Base-by-base conservation (phyloP, 2,888 invertebrate genomes). In the Mimumesa dahlbomi region DNA sequence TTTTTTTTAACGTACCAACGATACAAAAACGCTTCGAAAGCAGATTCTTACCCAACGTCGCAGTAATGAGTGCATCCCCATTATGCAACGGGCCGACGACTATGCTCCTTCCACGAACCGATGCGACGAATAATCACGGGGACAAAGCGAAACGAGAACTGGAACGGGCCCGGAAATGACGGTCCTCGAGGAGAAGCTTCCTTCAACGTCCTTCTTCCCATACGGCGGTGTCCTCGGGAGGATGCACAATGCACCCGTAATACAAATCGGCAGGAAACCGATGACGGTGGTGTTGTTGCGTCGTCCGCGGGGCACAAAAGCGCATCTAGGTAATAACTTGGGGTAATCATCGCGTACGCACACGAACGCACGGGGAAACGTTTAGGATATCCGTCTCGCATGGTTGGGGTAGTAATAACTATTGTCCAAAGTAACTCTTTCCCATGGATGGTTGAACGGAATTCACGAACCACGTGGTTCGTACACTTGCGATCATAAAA, bases 241-340 rank as follows among this genome's bases (percentile, higher is more conserved):
- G 52, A 62, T 42, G 63, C 63, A 79, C 72, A 69, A 79, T 77
- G 66, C 49, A 31, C 16, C 34, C 53, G 43, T 61, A 57, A 68
- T 69, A 74, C 57, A 64, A 73, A 78, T 80, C 75, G 69, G 72
- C 54, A 69, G 69, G 64, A 74, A 75, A 61, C 73, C 64, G 69
- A 64, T 57, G 77, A 53, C 54, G 63, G 54, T 52, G 63, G 54
- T 34, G 63, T 29, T 57, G 56, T 65, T 56, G 70, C 61, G 49
- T 68, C 53, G 66, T 79, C 65, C 58, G 64, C 25, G 65, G n/a
- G 65, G 74, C 64, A 82, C 77, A 86, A 85, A 83, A 81, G 82
- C 77, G 73, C 81, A 82, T 82, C 82, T 81, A 73, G 77, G 75
- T 84, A 84, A 83, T 86, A 83, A 83, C 79, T 75, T 62, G 83